Evolutionary conservation across 1,140 invertebrate genomes (phyloP).

Genomic region (Helicoverpa armigera): DNA sequence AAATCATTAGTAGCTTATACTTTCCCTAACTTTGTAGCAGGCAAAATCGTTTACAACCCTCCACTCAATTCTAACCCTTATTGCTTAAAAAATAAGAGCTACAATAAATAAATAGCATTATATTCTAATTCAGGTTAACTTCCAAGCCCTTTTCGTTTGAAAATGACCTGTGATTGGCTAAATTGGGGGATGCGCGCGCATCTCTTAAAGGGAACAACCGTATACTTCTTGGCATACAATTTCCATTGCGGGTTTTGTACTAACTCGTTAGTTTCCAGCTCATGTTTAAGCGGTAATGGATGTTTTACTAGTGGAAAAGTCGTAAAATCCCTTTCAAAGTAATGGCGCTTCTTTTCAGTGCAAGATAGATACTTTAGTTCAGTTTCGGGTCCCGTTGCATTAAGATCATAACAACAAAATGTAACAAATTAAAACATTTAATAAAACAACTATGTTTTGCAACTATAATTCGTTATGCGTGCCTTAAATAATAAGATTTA

Average conservation of each 20-base stretch:
- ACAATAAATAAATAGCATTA: background rate
- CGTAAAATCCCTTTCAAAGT: background rate
- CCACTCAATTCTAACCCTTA: background rate
- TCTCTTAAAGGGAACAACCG: background rate
- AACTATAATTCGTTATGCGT: background rate
- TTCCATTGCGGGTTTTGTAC: slow-evolving; percentile 55
- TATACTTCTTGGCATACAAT: background rate
- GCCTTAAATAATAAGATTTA: background rate
- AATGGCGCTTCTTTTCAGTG: slow-evolving; percentile 12
- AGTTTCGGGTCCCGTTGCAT: slow-evolving; percentile 32
- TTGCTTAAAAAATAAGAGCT: background rate
- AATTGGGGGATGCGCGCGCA: slow-evolving; percentile 72
- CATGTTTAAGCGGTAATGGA: slow-evolving; percentile 47
- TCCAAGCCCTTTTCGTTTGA: slow-evolving; percentile 68
- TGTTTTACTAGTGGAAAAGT: background rate
- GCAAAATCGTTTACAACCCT: background rate
- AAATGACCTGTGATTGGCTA: slow-evolving; percentile 69
- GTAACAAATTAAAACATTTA: background rate
- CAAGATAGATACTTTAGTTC: slow-evolving; percentile 24
- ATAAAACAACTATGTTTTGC: slow-evolving; percentile 3
- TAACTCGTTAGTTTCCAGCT: background rate
- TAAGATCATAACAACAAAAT: slow-evolving; percentile 19
- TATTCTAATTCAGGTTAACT: slow-evolving; percentile 13
- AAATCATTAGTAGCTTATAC: background rate
- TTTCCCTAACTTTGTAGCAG: background rate